Evolutionary conservation across 2,797 vertebrate genomes (phyloP), one percentile per base, ranked within the genome.

Genomic region (Rachycentron canadum): DNA sequence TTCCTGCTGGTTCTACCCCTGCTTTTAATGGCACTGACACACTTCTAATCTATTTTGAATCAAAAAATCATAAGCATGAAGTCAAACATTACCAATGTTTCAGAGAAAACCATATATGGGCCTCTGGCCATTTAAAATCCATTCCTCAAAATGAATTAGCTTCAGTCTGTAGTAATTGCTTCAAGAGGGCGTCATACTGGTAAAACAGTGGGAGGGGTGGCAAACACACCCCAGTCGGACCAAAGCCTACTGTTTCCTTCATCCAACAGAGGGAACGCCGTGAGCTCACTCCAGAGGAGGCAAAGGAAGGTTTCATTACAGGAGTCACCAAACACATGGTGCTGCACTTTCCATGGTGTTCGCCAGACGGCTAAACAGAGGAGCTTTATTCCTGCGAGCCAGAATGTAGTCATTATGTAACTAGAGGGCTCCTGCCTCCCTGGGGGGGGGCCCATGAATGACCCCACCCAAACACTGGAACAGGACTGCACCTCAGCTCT

Each of bases 351-450:
- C 95, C 95, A 93, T 17, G 79, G 38, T 1, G 55, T 59, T 72
- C 14, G 94, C 94, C 94, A 95, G 92, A 86, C 56, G 47, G 49
- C 67, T 79, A 83, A 92, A 95, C 93, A 95, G 92, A 94, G 81
- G 83, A 67, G 86, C 89, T 86, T 95, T 95, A 92, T 94, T 94
- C 81, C 75, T 82, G 71, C 17, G 81, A 83, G 85, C 85, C 87
- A 78, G 76, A 85, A 89, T 64, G 38, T 62, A 69, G 69, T 91
- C 89, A 80, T 92, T 92, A 94, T 81, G 89, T 83, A 94, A 95
- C 76, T 73, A 84, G 84, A 87, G 72, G 79, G 61, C 79, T 88
- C 82, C 85, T 79, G 83, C 77, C 90, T 82, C 83, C 91, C 79
- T 41, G 81, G 73, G 85, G 79, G 76, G 47, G 70, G 36, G 66